Conservation (phyloP, 1,140 invertebrate genomes). For the Aphaenogaster ashmeadi region DNA sequence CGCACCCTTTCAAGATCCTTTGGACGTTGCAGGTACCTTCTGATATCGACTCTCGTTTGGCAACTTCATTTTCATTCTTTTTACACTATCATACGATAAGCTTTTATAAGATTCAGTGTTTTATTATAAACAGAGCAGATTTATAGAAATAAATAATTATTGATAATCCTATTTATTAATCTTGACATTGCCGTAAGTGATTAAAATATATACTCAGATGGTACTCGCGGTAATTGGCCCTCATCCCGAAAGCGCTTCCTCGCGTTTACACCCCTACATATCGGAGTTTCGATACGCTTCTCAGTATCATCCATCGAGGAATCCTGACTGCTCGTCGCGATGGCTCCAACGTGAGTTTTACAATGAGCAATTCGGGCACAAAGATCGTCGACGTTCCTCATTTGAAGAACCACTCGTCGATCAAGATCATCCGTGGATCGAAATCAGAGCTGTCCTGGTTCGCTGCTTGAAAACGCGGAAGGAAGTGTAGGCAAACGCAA, state of each 20-base stretch:
- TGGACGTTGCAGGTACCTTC: slow-evolving; percentile 72
- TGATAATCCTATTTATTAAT: not conserved
- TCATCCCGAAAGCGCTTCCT: slow-evolving; percentile 52
- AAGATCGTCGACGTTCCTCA: slow-evolving; percentile 23
- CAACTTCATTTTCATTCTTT: not conserved
- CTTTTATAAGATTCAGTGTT: not conserved
- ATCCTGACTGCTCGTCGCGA: slow-evolving; percentile 68
- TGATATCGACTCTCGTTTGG: not conserved
- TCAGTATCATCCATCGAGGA: slow-evolving; percentile 75
- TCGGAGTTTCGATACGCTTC: slow-evolving; percentile 74
- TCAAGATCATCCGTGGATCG: slow-evolving; percentile 70
- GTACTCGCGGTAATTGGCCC: slow-evolving; percentile 51
- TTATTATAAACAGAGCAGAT: not conserved
- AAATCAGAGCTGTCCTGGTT: slow-evolving; percentile 71
- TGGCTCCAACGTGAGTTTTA: slow-evolving; percentile 19
- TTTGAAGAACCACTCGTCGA: slow-evolving; percentile 10
- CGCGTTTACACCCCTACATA: slow-evolving; percentile 64
- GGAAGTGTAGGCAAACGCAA: slow-evolving; percentile 42
- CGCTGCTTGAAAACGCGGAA: slow-evolving; percentile 45
- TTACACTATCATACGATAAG: not conserved
- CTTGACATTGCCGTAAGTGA: not conserved
- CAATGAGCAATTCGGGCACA: slow-evolving; percentile 19
- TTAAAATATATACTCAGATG: slow-evolving; percentile 49
- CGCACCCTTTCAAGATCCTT: slow-evolving; percentile 45
- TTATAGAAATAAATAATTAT: slow-evolving; percentile 2